phyloP scores from a whole-genome alignment of 2,888 invertebrate species.

The Cephalotes varians region DNA sequence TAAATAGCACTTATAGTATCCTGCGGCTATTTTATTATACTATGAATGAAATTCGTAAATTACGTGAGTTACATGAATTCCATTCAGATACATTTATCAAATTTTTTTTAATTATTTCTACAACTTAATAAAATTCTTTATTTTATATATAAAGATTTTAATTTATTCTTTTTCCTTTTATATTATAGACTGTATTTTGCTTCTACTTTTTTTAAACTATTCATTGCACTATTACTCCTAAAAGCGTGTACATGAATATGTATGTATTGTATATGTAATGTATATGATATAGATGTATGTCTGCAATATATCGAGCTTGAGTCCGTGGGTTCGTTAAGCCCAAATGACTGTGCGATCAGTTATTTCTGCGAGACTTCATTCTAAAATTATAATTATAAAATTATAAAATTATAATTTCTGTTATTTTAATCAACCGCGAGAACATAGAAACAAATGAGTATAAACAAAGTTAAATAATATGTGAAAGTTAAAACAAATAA shows the following conservation, averaged over 20 bases:
- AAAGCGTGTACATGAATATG: not conserved
- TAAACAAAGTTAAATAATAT: not conserved
- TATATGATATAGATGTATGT: not conserved
- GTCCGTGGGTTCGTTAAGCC: not conserved
- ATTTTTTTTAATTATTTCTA: not conserved
- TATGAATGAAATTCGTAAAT: not conserved
- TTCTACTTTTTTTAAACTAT: not conserved
- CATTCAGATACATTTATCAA: not conserved
- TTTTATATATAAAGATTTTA: not conserved
- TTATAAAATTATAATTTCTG: not conserved
- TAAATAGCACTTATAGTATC: not conserved
- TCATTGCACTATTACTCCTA: not conserved
- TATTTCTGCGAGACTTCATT: not conserved
- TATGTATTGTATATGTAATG: not conserved
- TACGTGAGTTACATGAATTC: not conserved
- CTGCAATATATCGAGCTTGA: not conserved
- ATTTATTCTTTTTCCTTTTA: not conserved
- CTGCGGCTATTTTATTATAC: not conserved
- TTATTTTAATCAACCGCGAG: not conserved
- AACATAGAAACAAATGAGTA: not conserved
- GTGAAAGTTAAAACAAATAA: not conserved
- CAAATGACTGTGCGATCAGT: conserved; percentile 6
- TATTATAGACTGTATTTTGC: not conserved
- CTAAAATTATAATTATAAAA: conserved; percentile 4
- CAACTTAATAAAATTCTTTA: not conserved